These are phyloP conservation scores for Myotis brandtii DNA, from an alignment of 2,113 vertebrate genomes.

Conservation along the genomic window DNA sequence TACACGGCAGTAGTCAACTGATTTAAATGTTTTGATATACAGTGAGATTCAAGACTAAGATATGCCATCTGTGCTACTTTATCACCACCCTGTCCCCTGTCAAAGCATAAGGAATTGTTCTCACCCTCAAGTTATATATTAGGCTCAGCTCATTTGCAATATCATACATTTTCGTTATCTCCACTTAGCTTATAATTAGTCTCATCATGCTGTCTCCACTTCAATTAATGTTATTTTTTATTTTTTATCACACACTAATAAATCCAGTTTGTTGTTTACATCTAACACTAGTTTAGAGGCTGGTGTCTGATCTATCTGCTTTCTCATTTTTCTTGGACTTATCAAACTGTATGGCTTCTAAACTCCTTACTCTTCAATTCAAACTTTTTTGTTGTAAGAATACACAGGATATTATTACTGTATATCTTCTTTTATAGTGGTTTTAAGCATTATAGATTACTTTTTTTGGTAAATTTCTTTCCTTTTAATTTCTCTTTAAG, in stretches of 20 bases:
- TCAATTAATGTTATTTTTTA: background rate
- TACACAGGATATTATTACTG: background rate
- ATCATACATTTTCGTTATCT: slow-evolving; percentile 32
- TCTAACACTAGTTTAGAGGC: background rate
- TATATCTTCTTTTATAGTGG: background rate
- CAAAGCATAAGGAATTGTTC: background rate
- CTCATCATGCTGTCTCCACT: background rate
- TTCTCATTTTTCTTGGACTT: background rate
- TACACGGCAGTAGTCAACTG: background rate
- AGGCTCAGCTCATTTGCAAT: slow-evolving; percentile 3
- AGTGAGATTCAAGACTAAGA: background rate
- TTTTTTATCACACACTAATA: background rate
- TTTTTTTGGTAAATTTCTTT: background rate
- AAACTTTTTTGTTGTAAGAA: background rate
- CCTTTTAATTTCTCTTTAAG: background rate
- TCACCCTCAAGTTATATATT: background rate
- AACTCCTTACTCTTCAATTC: background rate
- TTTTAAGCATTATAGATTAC: background rate
- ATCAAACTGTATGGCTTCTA: background rate
- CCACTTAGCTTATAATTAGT: slow-evolving; percentile 25
- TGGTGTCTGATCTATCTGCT: background rate
- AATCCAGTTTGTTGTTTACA: background rate
- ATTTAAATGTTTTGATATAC: background rate
- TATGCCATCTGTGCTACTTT: background rate
- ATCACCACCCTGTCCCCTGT: background rate